Evolutionary conservation across 1,140 invertebrate genomes (phyloP), one percentile per base, ranked within the genome.

Genomic region (Philaenus spumarius): DNA sequence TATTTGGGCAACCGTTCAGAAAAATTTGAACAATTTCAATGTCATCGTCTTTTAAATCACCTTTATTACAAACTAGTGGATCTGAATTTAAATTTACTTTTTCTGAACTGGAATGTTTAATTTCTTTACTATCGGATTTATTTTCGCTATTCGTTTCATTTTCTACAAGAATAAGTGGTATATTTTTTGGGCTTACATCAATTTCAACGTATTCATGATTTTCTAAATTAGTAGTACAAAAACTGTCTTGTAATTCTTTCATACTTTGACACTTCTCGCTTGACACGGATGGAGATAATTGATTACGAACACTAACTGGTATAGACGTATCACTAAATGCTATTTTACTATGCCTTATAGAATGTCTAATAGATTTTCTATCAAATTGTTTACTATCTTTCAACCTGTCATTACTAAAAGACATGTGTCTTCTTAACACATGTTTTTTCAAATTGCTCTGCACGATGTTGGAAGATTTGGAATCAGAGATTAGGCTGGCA

Each of bases 241-340:
- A 24, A 53, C 35, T 53, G 30, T 35, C n/a, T 11, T 34, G 22
- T 11, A 53, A 17, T 37, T 53, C 50, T 23, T 57, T 45, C 30
- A 57, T 45, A 46, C 55, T 57, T 23, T 57, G 55, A 47, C 55
- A 47, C 30, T 57, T 57, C 2, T 53, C 35, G n/a, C 15, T 39
- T 20, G 26, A 30, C 3, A 19, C 11, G 1, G n/a, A 2, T 39
- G 17, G 9, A 9, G 50, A 37, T 17, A 15, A 9, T 39, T 53
- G 50, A 4, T 26, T 37, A n/a, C 14, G 39, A n/a, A 40, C 12
- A 23, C 50, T 53, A 9, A 37, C 58, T n/a, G 58, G 55, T 23
- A 63, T 63, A 6, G 62, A 56, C 11, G 58, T 60, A 24, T 63
- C 62, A 59, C 62, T 63, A 2, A 50, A 46, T 19, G 61, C 61